Evolutionary conservation across 2,797 vertebrate genomes (phyloP).

Genomic region (Liparis tanakae): DNA sequence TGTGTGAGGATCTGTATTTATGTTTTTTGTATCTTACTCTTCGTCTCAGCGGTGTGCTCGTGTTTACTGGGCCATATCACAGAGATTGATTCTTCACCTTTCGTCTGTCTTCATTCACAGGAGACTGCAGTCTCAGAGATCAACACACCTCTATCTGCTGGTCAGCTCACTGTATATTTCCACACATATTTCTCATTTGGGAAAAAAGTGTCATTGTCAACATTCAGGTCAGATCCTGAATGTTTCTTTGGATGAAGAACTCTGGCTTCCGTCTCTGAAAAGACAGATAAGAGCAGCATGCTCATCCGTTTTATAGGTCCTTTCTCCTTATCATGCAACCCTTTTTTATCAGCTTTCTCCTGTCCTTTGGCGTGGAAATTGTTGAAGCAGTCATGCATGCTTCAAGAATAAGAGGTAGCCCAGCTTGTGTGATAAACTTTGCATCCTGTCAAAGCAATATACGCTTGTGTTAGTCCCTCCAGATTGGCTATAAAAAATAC

Average conservation of each 20-base stretch:
- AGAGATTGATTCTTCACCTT: conserved; percentile 41
- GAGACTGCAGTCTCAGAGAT: conserved; percentile 37
- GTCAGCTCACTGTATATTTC: conserved; percentile 46
- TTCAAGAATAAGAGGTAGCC: conserved; percentile 18
- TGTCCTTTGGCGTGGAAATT: conserved; percentile 20
- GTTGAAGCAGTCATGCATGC: conserved; percentile 10
- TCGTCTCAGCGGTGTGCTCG: conserved; percentile 41
- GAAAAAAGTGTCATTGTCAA: conserved; percentile 38
- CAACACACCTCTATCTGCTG: conserved; percentile 37
- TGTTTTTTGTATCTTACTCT: conserved; percentile 27
- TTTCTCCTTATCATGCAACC: conserved; percentile 14
- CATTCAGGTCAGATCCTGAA: conserved; percentile 57
- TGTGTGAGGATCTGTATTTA: conserved; percentile 24
- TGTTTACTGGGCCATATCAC: conserved; percentile 44
- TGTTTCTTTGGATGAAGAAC: conserved; percentile 30
- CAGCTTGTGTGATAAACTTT: conserved; percentile 11
- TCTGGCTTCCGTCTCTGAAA: conserved; percentile 34
- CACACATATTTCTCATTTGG: conserved; percentile 47
- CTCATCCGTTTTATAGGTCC: conserved; percentile 26
- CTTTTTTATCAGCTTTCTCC: conserved; percentile 19
- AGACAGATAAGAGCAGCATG: conserved; percentile 36
- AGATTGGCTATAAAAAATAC: conserved; percentile 30
- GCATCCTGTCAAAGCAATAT: conserved; percentile 25
- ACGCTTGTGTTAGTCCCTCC: conserved; percentile 22
- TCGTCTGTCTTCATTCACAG: conserved; percentile 63